Conservation (phyloP, 2,888 invertebrate species). For the Mimachlamys varia region DNA sequence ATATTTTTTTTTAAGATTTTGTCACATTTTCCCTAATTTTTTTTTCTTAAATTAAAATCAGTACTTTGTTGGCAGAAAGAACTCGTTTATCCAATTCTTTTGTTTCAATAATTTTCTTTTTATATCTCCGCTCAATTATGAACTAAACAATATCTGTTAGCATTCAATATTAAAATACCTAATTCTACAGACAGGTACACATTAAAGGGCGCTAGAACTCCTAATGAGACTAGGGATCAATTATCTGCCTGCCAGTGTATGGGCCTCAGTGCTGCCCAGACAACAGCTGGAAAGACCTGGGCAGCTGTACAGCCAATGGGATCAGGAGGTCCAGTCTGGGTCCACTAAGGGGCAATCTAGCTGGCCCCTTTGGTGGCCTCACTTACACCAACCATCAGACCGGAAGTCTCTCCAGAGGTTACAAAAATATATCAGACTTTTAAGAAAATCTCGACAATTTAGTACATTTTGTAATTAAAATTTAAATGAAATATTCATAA, state of each 20-base stretch:
- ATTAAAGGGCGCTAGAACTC: neutral
- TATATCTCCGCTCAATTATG: too few relatives aligned
- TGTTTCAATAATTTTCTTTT: too few relatives aligned
- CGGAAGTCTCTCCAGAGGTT: neutral
- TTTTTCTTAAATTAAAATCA: too few relatives aligned
- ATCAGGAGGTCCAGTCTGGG: neutral
- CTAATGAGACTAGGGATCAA: conserved; percentile 13
- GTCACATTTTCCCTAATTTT: too few relatives aligned
- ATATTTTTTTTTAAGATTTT: too few relatives aligned
- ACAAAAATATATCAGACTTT: neutral
- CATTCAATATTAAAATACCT: neutral
- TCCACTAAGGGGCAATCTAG: neutral
- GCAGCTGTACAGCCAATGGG: neutral
- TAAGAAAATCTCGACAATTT: neutral
- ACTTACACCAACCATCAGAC: neutral
- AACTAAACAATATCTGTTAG: neutral
- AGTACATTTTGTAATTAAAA: too few relatives aligned
- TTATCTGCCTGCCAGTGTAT: neutral
- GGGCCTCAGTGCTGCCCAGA: neutral
- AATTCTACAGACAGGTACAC: neutral
- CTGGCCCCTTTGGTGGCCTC: neutral
- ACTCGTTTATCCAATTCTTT: too few relatives aligned
- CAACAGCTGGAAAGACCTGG: conserved; percentile 24
- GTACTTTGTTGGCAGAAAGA: too few relatives aligned
- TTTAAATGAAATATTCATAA: too few relatives aligned